Conservation (phyloP, 2,797 vertebrate species). For the Thunnus albacares region DNA sequence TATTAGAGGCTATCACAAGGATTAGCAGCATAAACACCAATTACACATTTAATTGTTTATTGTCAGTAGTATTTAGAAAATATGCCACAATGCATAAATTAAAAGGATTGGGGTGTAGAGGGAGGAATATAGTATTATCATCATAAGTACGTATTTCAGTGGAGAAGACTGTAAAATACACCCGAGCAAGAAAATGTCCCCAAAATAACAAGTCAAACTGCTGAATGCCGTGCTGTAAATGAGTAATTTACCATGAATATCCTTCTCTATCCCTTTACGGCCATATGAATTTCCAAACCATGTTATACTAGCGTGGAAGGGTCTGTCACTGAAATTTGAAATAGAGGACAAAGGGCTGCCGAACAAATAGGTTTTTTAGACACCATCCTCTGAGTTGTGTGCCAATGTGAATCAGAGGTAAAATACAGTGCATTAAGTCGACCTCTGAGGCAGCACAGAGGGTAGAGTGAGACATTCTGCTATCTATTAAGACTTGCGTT, state of each 20-base stretch:
- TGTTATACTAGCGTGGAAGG: conserved; percentile 69
- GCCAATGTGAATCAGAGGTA: conserved; percentile 84
- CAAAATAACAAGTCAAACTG: conserved; percentile 64
- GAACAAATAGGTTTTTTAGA: conserved; percentile 73
- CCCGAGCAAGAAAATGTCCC: conserved; percentile 48
- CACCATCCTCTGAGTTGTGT: conserved; percentile 73
- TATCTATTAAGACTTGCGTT: conserved; percentile 84
- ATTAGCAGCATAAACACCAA: conserved; percentile 84
- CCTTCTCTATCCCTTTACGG: conserved; percentile 69
- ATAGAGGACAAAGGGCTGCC: conserved; percentile 81
- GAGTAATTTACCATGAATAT: conserved; percentile 78
- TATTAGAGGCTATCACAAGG: conserved; percentile 83
- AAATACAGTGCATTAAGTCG: conserved; percentile 82
- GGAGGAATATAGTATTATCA: conserved; percentile 42
- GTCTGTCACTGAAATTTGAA: conserved; percentile 79
- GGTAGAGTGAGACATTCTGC: conserved; percentile 83
- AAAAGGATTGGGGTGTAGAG: conserved; percentile 50
- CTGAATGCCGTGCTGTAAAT: conserved; percentile 69
- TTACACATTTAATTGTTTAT: conserved; percentile 86
- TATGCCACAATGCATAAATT: conserved; percentile 60
- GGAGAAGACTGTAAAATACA: conserved; percentile 24
- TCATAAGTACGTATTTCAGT: conserved; percentile 53
- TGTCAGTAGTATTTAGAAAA: conserved; percentile 75
- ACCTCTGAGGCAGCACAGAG: conserved; percentile 83
- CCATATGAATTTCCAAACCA: conserved; percentile 69